Conservation (phyloP, 2,888 invertebrate species). For the Tuberolachnus salignus region DNA sequence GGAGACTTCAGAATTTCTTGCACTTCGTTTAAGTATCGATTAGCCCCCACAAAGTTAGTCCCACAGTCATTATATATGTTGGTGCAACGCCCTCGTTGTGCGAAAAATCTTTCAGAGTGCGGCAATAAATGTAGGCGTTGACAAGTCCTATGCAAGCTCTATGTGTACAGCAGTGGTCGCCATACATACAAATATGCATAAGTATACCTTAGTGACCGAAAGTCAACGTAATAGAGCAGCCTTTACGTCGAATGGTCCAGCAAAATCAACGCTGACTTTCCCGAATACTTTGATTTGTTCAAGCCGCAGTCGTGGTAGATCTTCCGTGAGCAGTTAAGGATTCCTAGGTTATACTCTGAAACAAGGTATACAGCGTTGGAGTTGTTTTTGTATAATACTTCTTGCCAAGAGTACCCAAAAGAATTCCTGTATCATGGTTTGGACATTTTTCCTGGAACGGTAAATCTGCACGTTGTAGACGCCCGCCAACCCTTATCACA, state of each 20-base stretch:
- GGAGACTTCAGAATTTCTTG: too few relatives aligned
- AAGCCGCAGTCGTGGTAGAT: background rate
- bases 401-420: background rate
- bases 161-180: background rate
- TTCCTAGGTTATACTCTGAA: background rate
- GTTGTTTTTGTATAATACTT: background rate
- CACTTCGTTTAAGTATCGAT: background rate
- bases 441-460: background rate
- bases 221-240: background rate
- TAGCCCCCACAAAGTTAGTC: background rate
- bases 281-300: background rate
- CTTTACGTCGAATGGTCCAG: background rate
- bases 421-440: background rate
- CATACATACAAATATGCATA: background rate
- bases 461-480: background rate
- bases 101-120: background rate
- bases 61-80: background rate
- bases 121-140: background rate
- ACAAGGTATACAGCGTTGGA: background rate
- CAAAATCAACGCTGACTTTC: background rate
- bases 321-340: background rate
- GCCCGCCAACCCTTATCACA: background rate
- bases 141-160: background rate
- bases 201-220: background rate
- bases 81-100: background rate